Conservation (phyloP, 1,140 invertebrate genomes). For the Kradibia gibbosae region DNA sequence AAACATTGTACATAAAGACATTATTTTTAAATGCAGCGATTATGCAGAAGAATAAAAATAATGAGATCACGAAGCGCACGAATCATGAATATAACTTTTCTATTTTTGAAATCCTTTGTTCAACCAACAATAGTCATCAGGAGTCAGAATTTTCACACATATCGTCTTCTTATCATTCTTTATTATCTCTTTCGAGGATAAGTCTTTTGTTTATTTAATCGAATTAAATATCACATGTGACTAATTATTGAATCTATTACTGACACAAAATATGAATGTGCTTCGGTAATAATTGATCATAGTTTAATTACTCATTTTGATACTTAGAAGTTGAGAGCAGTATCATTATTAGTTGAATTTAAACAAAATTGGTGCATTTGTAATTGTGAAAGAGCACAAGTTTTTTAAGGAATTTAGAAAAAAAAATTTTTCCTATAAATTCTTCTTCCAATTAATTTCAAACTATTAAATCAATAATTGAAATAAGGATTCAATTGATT, state of each 20-base stretch:
- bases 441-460: too few species aligned
- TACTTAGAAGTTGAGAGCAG: too few species aligned
- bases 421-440: too few species aligned
- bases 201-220: background rate
- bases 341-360: too few species aligned
- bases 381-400: too few species aligned
- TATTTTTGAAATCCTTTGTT: background rate
- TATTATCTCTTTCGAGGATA: background rate
- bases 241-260: background rate
- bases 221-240: background rate
- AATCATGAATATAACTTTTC: background rate
- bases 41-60: background rate
- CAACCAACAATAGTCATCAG: background rate
- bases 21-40: background rate
- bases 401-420: too few species aligned
- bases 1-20: background rate
- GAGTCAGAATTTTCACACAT: background rate
- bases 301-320: too few species aligned
- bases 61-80: background rate
- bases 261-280: background rate
- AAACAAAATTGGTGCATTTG: too few species aligned
- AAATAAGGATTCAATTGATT: too few species aligned
- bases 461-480: too few species aligned
- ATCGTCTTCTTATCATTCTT: background rate
- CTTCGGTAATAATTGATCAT: background rate